Percentiles rank a stretch among this genome's conserved stretches.
phyloP scores from a whole-genome alignment of 2,113 vertebrate genomes.

The Merops nubicus region DNA sequence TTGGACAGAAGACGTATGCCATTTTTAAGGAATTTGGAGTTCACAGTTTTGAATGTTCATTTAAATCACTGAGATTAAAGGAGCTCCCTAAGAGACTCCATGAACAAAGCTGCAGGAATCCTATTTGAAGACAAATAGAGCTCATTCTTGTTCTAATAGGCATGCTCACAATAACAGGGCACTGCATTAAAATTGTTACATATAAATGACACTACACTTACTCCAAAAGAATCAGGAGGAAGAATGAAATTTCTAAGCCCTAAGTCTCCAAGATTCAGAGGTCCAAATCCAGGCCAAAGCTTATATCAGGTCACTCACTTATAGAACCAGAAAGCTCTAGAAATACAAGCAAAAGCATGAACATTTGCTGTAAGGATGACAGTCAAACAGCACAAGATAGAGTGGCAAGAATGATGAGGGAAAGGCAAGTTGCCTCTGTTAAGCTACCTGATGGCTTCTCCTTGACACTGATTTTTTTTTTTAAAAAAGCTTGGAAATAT shows the following conservation, averaged over 20 bases:
- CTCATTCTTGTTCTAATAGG: conserved; percentile 48
- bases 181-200: conserved; percentile 23
- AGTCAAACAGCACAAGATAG: background rate
- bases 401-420: background rate
- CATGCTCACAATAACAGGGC: conserved; percentile 24
- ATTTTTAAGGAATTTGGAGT: conserved; percentile 18
- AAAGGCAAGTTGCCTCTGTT: background rate
- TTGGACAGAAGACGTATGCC: background rate
- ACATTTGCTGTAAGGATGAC: background rate
- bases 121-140: conserved; percentile 41
- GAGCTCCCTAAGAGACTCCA: conserved; percentile 1
- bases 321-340: background rate
- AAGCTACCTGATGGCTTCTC: background rate
- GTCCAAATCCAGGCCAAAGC: background rate
- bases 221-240: background rate
- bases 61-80: conserved; percentile 44
- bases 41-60: background rate
- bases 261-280: background rate
- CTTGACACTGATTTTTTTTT: background rate
- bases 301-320: background rate
- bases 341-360: background rate
- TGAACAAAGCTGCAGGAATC: conserved; percentile 47
- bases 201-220: background rate
- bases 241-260: background rate
- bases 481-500: background rate